These are phyloP conservation scores for Neoarius graeffei DNA, from an alignment of 2,113 vertebrate species.

Conservation along the genomic window DNA sequence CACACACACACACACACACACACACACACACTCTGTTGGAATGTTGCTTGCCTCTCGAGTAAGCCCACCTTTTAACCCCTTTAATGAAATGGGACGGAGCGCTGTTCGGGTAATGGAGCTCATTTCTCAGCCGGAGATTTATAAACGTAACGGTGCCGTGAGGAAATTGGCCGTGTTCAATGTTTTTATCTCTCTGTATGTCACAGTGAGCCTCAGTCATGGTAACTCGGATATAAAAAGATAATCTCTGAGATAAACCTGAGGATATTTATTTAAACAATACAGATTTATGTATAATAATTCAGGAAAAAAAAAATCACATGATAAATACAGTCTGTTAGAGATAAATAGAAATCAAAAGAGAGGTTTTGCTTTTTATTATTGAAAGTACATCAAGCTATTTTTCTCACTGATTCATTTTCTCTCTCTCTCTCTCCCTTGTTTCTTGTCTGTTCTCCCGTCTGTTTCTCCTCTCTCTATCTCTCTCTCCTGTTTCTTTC, in stretches of 20 bases:
- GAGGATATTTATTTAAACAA: not conserved
- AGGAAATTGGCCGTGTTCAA: not conserved
- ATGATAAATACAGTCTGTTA: not conserved
- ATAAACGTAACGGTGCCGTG: not conserved
- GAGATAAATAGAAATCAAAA: not conserved
- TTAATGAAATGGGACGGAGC: not conserved
- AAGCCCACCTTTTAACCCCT: not conserved
- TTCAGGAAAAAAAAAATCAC: not conserved
- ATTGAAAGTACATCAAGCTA: not conserved
- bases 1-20: constrained; percentile 1
- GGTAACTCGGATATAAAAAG: not conserved
- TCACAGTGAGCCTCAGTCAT: not conserved
- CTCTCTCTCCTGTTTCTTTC: not conserved
- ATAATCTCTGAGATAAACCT: not conserved
- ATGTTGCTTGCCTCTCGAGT: not conserved
- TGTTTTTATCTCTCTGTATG: not conserved
- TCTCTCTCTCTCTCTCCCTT: not conserved
- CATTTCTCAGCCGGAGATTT: not conserved
- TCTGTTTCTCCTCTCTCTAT: not conserved
- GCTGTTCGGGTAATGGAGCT: not conserved
- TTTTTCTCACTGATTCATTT: not conserved
- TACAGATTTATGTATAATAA: not conserved
- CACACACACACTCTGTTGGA: not conserved
- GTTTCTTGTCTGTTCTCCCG: not conserved
- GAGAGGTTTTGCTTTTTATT: not conserved